A percentile compares a stretch with the other conserved stretches of the same genome.
Evolutionary conservation across 2,888 invertebrate genomes (phyloP).

Genomic region (Acanthosepion lycidas): DNA sequence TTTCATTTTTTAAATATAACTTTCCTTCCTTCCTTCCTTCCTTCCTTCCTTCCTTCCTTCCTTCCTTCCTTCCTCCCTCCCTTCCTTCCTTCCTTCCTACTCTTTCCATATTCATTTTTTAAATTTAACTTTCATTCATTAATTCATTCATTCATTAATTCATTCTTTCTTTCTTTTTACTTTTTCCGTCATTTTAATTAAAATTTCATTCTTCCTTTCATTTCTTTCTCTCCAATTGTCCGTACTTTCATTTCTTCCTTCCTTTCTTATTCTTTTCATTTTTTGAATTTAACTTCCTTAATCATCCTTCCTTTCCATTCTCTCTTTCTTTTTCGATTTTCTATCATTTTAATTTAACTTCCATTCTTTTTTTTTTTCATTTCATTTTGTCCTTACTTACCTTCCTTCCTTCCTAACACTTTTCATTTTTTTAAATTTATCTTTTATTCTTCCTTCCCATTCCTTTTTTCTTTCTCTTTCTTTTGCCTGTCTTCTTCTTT

Average conservation of each 20-base stretch:
- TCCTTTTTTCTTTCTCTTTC: not conserved
- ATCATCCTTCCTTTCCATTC: not conserved
- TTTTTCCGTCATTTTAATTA: too few relatives aligned
- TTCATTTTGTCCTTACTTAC: too few relatives aligned
- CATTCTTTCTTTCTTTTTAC: not conserved
- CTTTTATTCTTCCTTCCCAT: not conserved
- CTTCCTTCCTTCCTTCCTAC: not conserved
- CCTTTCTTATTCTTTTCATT: not conserved
- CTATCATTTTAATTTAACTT: too few relatives aligned
- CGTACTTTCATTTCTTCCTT: not conserved
- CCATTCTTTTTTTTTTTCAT: too few relatives aligned
- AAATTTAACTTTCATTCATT: not conserved
- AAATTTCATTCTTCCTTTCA: too few relatives aligned
- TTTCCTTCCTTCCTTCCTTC: not conserved
- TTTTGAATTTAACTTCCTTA: not conserved
- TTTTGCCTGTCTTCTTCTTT: not conserved
- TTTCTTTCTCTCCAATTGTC: too few relatives aligned
- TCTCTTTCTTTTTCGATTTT: not conserved
- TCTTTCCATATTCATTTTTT: not conserved
- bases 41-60: not conserved
- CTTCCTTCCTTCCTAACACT: not conserved
- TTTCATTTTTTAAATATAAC: too few relatives aligned
- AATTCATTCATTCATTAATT: not conserved
- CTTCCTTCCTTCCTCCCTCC: not conserved
- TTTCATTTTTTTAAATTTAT: not conserved